These are phyloP conservation scores for Chrysomallon squamiferum DNA, from an alignment of 1,140 invertebrate genomes.

Conservation along the genomic window DNA sequence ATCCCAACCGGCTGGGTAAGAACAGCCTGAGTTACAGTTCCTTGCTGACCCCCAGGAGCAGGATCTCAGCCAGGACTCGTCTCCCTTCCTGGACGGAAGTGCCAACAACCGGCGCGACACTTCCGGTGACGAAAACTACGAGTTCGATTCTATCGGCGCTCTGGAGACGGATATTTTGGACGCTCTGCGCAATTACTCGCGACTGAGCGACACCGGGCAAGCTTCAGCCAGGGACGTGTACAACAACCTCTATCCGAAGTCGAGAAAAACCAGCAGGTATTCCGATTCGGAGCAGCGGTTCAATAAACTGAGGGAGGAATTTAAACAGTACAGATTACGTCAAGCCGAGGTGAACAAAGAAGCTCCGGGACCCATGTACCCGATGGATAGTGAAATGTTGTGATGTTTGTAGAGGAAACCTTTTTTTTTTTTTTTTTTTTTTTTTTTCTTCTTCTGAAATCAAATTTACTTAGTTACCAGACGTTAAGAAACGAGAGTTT, in stretches of 20 bases:
- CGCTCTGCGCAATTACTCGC: conserved; percentile 45
- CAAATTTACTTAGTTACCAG: too few species aligned
- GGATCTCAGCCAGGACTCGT: conserved; percentile 46
- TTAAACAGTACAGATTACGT: conserved; percentile 88
- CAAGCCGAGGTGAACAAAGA: conserved; percentile 16
- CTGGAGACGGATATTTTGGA: conserved; percentile 57
- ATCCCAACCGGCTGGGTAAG: conserved; percentile 31
- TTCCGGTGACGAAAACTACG: conserved; percentile 94
- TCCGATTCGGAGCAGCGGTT: conserved; percentile 77
- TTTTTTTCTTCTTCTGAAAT: too few species aligned
- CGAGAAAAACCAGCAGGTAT: conserved; percentile 66
- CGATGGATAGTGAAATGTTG: conserved; percentile 59
- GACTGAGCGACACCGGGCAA: conserved; percentile 61
- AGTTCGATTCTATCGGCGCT: conserved; percentile 76
- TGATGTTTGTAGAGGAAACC: conserved; percentile 14
- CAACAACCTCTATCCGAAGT: conserved; percentile 67
- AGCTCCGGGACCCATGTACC: conserved; percentile 16
- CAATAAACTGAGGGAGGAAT: conserved; percentile 94
- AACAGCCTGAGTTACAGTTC: conserved; percentile 38
- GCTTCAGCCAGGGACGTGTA: conserved; percentile 32
- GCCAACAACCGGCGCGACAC: conserved; percentile 69
- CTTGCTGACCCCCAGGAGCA: conserved; percentile 33
- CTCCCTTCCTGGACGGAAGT: conserved; percentile 31
- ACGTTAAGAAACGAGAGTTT: too few species aligned
- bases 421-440: too few species aligned